Evolutionary conservation across 1,140 invertebrate genomes (phyloP), one percentile per base, ranked within the genome.

Genomic region (Ceratoteleas bidentatus): DNA sequence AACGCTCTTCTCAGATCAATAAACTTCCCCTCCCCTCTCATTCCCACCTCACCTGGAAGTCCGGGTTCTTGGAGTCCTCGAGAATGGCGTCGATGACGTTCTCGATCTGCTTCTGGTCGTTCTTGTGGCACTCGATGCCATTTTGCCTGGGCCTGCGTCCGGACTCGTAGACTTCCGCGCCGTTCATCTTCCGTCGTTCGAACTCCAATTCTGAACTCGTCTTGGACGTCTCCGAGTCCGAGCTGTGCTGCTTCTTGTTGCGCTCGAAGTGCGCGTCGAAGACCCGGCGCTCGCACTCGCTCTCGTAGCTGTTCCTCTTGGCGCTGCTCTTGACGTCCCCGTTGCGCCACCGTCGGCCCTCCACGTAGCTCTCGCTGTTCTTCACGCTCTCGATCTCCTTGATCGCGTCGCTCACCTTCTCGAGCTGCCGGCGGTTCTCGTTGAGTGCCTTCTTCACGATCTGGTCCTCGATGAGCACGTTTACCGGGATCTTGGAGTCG

Each of bases 1-100:
- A n/a, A n/a, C n/a, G n/a, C n/a, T n/a, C n/a, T n/a, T n/a, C n/a
- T n/a, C n/a, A n/a, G n/a, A n/a, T n/a, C n/a, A n/a, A n/a, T n/a
- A n/a, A n/a, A n/a, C n/a, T n/a, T n/a, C n/a, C n/a, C n/a, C n/a
- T n/a, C n/a, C n/a, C n/a, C n/a, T n/a, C n/a, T n/a, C n/a, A n/a
- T n/a, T n/a, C n/a, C n/a, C n/a, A n/a, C n/a, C n/a, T n/a, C n/a
- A n/a, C 90, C 87, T 92, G 88, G 65, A 92, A 92, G 7, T 91
- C 88, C 3, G 90, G 89, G 78, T 92, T 92, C 60, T 92, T 92
- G 13, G 91, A 92, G 49, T 92, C 89, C 53, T 92, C 90, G 9
- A 92, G 83, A 65, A 92, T 92, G 0, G 90, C 90, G 45, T 92
- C 90, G 62, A 92, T 92, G 14, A 92, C 90, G 61, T 91, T 91